phyloP scores from a whole-genome alignment of 2,888 invertebrate genomes.

The Dasysyrphus tricinctus region DNA sequence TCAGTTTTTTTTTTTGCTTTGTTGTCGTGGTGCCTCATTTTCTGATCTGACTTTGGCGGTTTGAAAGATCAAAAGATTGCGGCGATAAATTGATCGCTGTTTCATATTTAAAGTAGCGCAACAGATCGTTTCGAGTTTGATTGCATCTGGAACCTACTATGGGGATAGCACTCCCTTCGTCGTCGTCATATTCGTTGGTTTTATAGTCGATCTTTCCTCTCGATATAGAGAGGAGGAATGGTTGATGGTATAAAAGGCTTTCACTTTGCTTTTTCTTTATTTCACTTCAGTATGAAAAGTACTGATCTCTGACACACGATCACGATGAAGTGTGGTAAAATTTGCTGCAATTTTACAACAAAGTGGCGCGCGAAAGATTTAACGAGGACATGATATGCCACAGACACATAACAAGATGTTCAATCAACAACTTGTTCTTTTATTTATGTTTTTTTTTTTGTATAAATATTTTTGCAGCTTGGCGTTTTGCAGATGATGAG shows the following conservation, averaged over 20 bases:
- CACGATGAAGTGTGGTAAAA: slow-evolving; percentile 70
- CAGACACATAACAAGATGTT: slow-evolving; percentile 51
- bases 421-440: slow-evolving; percentile 20
- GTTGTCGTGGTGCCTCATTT: slow-evolving; percentile 23
- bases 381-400: slow-evolving; percentile 68
- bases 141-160: slow-evolving; percentile 52
- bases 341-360: slow-evolving; percentile 69
- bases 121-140: slow-evolving; percentile 70
- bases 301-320: slow-evolving; percentile 57
- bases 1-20: slow-evolving; percentile 12
- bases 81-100: slow-evolving; percentile 71
- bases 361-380: slow-evolving; percentile 65
- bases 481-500: slow-evolving; percentile 5
- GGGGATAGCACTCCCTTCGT: background rate
- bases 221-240: slow-evolving; percentile 1
- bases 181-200: background rate
- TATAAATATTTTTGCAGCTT: slow-evolving; percentile 21
- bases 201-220: background rate
- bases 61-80: slow-evolving; percentile 74
- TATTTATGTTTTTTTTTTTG: background rate
- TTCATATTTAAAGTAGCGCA: slow-evolving; percentile 75
- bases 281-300: background rate
- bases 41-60: slow-evolving; percentile 63
- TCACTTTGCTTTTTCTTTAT: slow-evolving; percentile 31
- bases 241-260: slow-evolving; percentile 28